Base-by-base conservation (phyloP, 2,797 vertebrate genomes). In the Pseudomugil tenellus region DNA sequence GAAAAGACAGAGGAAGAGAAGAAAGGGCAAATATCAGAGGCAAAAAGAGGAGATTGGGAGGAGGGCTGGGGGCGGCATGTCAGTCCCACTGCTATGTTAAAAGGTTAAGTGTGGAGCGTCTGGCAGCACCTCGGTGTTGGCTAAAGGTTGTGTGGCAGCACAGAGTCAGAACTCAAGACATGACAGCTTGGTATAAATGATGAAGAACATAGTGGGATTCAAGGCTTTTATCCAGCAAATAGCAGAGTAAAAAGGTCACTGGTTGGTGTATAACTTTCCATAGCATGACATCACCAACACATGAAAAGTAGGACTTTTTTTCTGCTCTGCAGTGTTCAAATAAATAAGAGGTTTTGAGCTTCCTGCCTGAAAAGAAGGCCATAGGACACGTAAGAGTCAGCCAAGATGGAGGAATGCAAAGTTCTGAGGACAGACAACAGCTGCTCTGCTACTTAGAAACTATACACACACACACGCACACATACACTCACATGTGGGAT, bases 171-270 rank as follows among this genome's bases (percentile, higher is more conserved):
- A 51, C 70, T 59, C 25, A 39, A 76, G 79, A 85, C 85, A 84
- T 80, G 80, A 78, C 83, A 84, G 81, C 70, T 72, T 62, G 72
- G 72, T 84, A 79, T 76, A 82, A 89, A 89, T 78, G 72, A 81
- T 67, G 76, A 63, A 83, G 79, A 84, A 76, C 77, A 70, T 66
- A 57, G 68, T 85, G 80, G 76, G 80, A 87, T 80, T 81, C 41
- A 0, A 78, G 76, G 87, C 80, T 83, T 83, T 80, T 72, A 69
- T 79, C 83, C 86, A 89, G 79, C 76, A 82, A 85, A 87, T 81
- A 83, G 77, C 81, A 74, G 76, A 81, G 70, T 31, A 67, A 64
- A 88, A 86, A 90, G 87, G 87, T 91, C 84, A 91, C 64, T 3
- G 43, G 77, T 58, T 25, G 58, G 67, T 29, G 37, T 54, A 68